Percentiles rank a stretch among this genome's conserved stretches.
phyloP scores from a whole-genome alignment of 2,888 invertebrate species.

The Drosophila ochracea region DNA sequence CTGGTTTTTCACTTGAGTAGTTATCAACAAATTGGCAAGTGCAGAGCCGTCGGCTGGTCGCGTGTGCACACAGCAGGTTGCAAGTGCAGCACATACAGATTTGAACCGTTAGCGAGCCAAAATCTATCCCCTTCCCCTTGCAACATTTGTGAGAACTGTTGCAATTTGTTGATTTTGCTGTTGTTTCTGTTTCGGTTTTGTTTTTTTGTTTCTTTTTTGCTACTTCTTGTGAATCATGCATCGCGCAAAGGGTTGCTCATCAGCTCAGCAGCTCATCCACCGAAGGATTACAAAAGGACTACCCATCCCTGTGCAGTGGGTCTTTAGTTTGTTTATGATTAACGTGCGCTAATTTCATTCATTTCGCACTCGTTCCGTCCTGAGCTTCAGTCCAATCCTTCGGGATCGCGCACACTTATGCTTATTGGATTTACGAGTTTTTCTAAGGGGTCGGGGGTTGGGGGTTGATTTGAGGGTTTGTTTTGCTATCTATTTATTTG shows the following conservation, averaged over 20 bases:
- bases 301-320: not conserved
- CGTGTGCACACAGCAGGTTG: constrained; percentile 74
- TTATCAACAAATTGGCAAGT: constrained; percentile 77
- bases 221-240: constrained; percentile 15
- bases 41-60: constrained; percentile 56
- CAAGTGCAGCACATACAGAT: constrained; percentile 6
- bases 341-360: constrained; percentile 80
- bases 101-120: constrained; percentile 10
- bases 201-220: not conserved
- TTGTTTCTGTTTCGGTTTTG: not conserved
- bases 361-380: constrained; percentile 64
- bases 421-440: constrained; percentile 70
- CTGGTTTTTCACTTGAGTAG: constrained; percentile 65
- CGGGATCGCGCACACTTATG: constrained; percentile 69
- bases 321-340: constrained; percentile 78
- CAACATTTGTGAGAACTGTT: constrained; percentile 70
- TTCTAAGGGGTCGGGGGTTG: not conserved
- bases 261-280: constrained; percentile 16
- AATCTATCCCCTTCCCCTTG: not conserved
- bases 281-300: not conserved
- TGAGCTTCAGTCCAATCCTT: constrained; percentile 37
- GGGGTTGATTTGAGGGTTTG: constrained; percentile 21
- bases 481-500: constrained; percentile 47
- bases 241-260: constrained; percentile 60
- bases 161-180: constrained; percentile 63